Evolutionary conservation across 2,113 vertebrate species (phyloP).

Genomic region (Centropristis striata): DNA sequence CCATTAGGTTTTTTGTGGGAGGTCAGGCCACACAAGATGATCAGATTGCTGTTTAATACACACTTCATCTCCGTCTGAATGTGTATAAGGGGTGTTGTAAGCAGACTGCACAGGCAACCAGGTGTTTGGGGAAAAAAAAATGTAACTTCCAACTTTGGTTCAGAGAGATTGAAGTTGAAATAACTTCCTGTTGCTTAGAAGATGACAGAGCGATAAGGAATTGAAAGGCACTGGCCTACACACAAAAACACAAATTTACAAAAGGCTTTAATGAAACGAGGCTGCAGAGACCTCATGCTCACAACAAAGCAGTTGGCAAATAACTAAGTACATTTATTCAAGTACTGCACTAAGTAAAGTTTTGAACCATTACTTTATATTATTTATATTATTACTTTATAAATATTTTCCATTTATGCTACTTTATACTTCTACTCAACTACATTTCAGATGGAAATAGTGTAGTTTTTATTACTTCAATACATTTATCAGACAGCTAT

Average conservation of each 20-base stretch:
- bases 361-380: too few relatives aligned
- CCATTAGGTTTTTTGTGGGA: constrained; percentile 21
- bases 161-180: constrained; percentile 57
- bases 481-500: not conserved
- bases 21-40: constrained; percentile 68
- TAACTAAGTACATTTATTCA: too few relatives aligned
- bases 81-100: constrained; percentile 37
- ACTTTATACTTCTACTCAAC: not conserved
- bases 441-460: not conserved
- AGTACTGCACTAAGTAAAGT: too few relatives aligned
- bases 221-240: constrained; percentile 48
- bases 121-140: constrained; percentile 27
- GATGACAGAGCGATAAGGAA: constrained; percentile 65
- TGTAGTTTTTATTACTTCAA: not conserved
- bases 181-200: constrained; percentile 71
- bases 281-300: constrained; percentile 56
- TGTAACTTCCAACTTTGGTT: constrained; percentile 26
- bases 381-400: too few relatives aligned
- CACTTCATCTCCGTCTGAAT: constrained; percentile 27
- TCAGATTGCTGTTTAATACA: constrained; percentile 50
- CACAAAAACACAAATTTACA: constrained; percentile 33
- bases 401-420: not conserved
- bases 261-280: constrained; percentile 69
- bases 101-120: constrained; percentile 17
- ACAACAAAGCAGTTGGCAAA: constrained; percentile 75